Conservation (phyloP, 2,888 invertebrate species). For the Octonoba sinensis region DNA sequence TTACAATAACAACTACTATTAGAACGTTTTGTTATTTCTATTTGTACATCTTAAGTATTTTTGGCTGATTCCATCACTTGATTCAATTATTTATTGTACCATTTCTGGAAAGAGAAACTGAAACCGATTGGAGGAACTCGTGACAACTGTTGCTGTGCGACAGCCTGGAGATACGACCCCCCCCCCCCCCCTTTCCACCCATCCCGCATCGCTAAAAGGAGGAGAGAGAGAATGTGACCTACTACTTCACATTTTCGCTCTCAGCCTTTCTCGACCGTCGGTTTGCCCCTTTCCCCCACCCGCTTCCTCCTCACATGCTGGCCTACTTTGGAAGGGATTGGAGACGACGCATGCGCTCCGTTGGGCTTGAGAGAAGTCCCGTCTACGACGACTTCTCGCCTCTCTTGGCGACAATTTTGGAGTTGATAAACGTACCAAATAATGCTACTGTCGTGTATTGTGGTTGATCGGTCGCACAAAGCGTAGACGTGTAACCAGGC, state of each 20-base stretch:
- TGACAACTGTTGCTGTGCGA: too few relatives aligned
- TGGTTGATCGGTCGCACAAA: not conserved
- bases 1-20: too few relatives aligned
- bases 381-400: not conserved
- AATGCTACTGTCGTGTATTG: not conserved
- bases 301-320: not conserved
- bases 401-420: not conserved
- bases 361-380: not conserved
- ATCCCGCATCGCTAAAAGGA: not conserved
- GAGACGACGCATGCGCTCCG: constrained; percentile 17
- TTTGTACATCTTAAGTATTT: too few relatives aligned
- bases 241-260: constrained; percentile 54
- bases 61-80: too few relatives aligned
- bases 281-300: constrained; percentile 15
- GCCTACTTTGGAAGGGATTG: constrained; percentile 24
- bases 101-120: too few relatives aligned
- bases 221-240: constrained; percentile 37
- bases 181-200: too few relatives aligned
- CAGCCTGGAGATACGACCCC: too few relatives aligned
- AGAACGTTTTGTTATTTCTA: too few relatives aligned
- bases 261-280: constrained; percentile 35
- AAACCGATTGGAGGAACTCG: too few relatives aligned
- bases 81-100: too few relatives aligned
- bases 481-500: too few relatives aligned
- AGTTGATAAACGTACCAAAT: not conserved